These are phyloP conservation scores for Geopemphigus sp. DNA, from an alignment of 1,140 invertebrate species.

Conservation along the genomic window DNA sequence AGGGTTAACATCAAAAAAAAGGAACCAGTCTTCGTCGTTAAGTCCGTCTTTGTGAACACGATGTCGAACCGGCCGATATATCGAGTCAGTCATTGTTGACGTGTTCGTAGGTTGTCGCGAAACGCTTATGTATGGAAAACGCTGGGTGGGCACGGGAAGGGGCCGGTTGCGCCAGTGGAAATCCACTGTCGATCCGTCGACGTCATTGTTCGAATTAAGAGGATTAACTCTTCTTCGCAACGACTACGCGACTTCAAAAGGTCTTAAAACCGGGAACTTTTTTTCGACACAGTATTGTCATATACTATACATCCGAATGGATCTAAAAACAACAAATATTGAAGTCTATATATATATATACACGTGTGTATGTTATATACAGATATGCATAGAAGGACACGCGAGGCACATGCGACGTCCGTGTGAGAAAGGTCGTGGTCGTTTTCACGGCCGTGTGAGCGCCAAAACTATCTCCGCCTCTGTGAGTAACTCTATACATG, in stretches of 20 bases:
- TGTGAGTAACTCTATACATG: background rate
- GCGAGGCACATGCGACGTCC: background rate
- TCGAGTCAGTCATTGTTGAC: slow-evolving; percentile 33
- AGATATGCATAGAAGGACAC: background rate
- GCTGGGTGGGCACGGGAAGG: slow-evolving; percentile 37
- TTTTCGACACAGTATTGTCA: background rate
- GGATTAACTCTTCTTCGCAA: slow-evolving; percentile 39
- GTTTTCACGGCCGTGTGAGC: slow-evolving; percentile 45
- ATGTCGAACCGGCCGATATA: background rate
- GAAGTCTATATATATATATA: background rate
- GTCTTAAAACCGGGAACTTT: slow-evolving; percentile 13
- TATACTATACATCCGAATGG: background rate
- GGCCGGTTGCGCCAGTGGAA: no score
- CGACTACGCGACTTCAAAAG: slow-evolving; percentile 24
- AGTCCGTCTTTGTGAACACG: slow-evolving; percentile 39
- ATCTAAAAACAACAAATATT: slow-evolving; percentile 42
- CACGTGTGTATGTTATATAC: no score
- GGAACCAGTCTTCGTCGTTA: slow-evolving; percentile 29
- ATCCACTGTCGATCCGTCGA: slow-evolving; percentile 1
- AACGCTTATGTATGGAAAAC: background rate
- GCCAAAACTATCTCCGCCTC: background rate
- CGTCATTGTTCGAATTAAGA: slow-evolving; percentile 41
- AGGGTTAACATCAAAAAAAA: no score
- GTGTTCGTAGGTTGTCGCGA: background rate
- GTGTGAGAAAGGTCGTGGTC: slow-evolving; percentile 36